A percentile compares a stretch with the other conserved stretches of the same genome.
Conservation (phyloP, 2,888 invertebrate species). For the Athrips mouffetella region DNA sequence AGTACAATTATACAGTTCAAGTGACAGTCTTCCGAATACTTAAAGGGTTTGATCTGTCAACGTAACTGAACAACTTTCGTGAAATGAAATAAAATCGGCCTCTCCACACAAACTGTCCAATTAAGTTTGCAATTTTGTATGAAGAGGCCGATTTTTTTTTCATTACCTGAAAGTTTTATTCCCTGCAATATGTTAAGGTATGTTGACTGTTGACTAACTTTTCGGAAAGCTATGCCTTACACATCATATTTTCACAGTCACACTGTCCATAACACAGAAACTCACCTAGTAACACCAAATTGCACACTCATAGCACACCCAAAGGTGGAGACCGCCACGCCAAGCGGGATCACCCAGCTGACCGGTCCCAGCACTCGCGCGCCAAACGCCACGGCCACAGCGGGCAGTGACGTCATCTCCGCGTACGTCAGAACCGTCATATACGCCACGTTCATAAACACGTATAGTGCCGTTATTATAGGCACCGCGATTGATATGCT, state of each 20-base stretch:
- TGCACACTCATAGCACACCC: conserved; percentile 88
- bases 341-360: conserved; percentile 84
- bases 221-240: not conserved
- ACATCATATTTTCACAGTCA: not conserved
- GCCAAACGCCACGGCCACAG: conserved; percentile 89
- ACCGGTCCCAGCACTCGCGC: conserved; percentile 81
- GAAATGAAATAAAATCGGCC: too few species aligned
- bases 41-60: too few species aligned
- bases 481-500: conserved; percentile 91
- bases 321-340: conserved; percentile 87
- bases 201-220: too few species aligned
- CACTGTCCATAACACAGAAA: not conserved
- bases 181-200: too few species aligned
- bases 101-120: too few species aligned
- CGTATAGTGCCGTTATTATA: conserved; percentile 86
- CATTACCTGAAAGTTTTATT: too few species aligned
- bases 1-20: too few species aligned
- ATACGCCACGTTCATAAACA: conserved; percentile 92
- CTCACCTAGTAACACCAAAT: conserved; percentile 84
- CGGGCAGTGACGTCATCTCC: conserved; percentile 85
- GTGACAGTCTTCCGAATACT: too few species aligned
- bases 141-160: too few species aligned
- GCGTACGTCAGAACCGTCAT: conserved; percentile 86
- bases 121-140: too few species aligned
- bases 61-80: too few species aligned